These are phyloP conservation scores for Natrix natrix DNA, from an alignment of 2,797 vertebrate species.

Conservation along the genomic window DNA sequence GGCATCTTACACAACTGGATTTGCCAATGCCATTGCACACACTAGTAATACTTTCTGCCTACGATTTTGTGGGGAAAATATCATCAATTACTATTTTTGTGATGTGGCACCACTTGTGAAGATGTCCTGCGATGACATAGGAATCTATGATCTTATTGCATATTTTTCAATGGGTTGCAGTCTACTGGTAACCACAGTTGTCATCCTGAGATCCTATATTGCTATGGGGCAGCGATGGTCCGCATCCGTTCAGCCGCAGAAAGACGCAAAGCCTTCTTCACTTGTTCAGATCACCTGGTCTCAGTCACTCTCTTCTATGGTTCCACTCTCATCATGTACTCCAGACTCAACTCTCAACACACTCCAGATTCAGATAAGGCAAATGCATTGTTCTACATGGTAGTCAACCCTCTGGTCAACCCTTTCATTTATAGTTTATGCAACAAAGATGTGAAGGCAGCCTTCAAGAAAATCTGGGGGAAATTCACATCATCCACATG, in stretches of 20 bases:
- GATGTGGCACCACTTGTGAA: slow-evolving; percentile 50
- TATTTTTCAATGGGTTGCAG: slow-evolving; percentile 44
- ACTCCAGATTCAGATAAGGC: slow-evolving; percentile 47
- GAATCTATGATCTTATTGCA: slow-evolving; percentile 39
- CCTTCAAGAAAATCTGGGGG: slow-evolving; percentile 24
- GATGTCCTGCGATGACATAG: slow-evolving; percentile 42
- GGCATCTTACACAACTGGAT: slow-evolving; percentile 39
- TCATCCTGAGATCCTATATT: slow-evolving; percentile 35
- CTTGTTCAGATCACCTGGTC: slow-evolving; percentile 49
- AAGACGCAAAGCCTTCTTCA: slow-evolving; percentile 51
- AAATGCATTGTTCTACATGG: slow-evolving; percentile 48
- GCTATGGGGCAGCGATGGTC: slow-evolving; percentile 18
- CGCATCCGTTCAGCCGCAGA: slow-evolving; percentile 33
- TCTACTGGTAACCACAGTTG: slow-evolving; percentile 30
- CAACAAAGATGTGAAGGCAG: slow-evolving; percentile 51
- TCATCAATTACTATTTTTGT: slow-evolving; percentile 60
- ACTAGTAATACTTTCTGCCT: slow-evolving; percentile 49
- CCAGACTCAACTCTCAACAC: slow-evolving; percentile 29
- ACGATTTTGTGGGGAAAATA: slow-evolving; percentile 51
- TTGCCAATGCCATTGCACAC: slow-evolving; percentile 41
- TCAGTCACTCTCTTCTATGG: slow-evolving; percentile 38
- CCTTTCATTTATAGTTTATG: slow-evolving; percentile 47
- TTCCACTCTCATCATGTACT: slow-evolving; percentile 40
- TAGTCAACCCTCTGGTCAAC: slow-evolving; percentile 34
- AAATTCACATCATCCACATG: background rate